Evolutionary conservation across 2,888 invertebrate genomes (phyloP), one percentile per base, ranked within the genome.

Genomic region (Caenorhabditis parvicauda): DNA sequence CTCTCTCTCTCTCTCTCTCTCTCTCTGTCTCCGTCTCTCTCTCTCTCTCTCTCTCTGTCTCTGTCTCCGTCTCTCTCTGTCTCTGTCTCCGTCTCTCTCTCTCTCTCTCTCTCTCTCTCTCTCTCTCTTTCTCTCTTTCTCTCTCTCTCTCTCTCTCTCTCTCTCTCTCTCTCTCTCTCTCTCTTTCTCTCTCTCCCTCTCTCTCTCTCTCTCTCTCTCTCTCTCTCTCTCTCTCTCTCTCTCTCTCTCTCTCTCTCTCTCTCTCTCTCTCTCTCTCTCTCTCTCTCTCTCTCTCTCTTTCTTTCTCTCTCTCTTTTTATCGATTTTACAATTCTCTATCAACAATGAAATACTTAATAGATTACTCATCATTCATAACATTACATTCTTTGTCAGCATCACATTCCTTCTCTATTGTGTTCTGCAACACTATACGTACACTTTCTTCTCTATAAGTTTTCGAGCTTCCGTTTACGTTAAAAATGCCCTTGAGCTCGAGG

Each of bases 101-200:
- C 41, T 41, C 41, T 41, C 14, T 44, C 37, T 50, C 46, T 44
- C 39, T 51, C 29, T 54, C 45, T 39, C 46, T 54, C 51, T 50
- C n/a, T 21, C 39, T 9, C 42, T 35, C 29, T 21, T 35, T 39
- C 28, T 50, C 47, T 49, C 49, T 54, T 51, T 42, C 43, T 57
- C 46, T 59, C 55, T 43, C 29, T 43, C 37, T 38, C 51, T 49
- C 57, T 49, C 44, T 25, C 28, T 35, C 32, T 37, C 38, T 46
- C 27, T 44, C 25, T 61, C 21, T 51, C 38, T 29, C 22, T 27
- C 25, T 42, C 21, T 27, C 37, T 17, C 21, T 42, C 38, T 39
- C 35, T 37, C 48, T 39, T 22, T 22, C 27, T 27, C 2, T 38
- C 24, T 48, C 21, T 24, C 38, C 28, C 24, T 28, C 45, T 27